Evolutionary conservation across 1,140 invertebrate genomes (phyloP).

Genomic region (Bombyx mori): ASM3026992v2 NC_085107.1:15309501-15310000

Average conservation of each 20-base stretch:
- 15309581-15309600: too few species aligned
- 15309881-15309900: constrained; percentile 32
- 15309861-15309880: constrained; percentile 43
- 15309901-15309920: background rate
- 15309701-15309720: too few species aligned
- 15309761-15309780: constrained; percentile 43
- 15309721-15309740: background rate
- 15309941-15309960: background rate
- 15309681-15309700: too few species aligned
- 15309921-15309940: background rate
- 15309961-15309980: too few species aligned
- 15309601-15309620: too few species aligned
- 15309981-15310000: too few species aligned
- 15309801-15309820: constrained; percentile 19
- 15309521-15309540: constrained; percentile 44
- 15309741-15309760: constrained; percentile 19
- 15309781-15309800: constrained; percentile 26
- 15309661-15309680: too few species aligned
- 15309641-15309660: too few species aligned
- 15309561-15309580: too few species aligned
- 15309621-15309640: too few species aligned
- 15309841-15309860: constrained; percentile 45
- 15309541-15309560: background rate
- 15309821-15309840: constrained; percentile 36
- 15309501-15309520: constrained; percentile 41